Evolutionary conservation across 2,888 invertebrate species (phyloP), one percentile per base, ranked within the genome.

Genomic region (Omphaloscelis lunosa): DNA sequence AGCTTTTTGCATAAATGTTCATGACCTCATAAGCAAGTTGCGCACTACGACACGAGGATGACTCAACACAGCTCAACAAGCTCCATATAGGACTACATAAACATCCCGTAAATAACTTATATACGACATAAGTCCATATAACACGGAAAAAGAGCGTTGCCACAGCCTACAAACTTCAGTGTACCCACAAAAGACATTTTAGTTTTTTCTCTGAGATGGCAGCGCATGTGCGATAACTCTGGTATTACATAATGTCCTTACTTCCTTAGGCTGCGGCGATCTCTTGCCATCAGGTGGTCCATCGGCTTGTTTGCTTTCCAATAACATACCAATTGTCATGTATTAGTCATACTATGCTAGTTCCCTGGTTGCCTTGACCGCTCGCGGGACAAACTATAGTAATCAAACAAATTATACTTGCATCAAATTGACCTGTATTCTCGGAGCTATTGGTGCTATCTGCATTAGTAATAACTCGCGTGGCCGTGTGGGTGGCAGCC

Each of bases 1-100:
- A 48, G 62, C 62, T 51, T 7, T 59, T 20, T 12, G 15, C 63
- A 69, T 2, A 0, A 41, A 51, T 9, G 39, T 48, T 12, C 45
- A 12, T 34, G 74, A 58, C n/a, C 63, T 56, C 62, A 58, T 29
- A 53, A 62, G 29, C 71, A 45, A 53, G 62, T 58, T n/a, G 58
- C 78, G 78, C 81, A 79, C 63, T 79, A 81, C 82, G 82, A 0
- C 78, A 81, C 75, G 41, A 59, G 27, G 41, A 45, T 79, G 78
- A 81, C 58, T 74, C 78, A 59, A 51, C 78, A 73, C 9, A 17
- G 11, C 39, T n/a, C 51, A 2, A 41, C 71, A 2, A 41, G 39
- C 75, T 23, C 74, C 81, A 45, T 81, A 73, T 58, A 65, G 17
- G 63, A 77, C 77, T 41, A 51, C 62, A 39, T 56, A 34, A 78